phyloP scores from a whole-genome alignment of 2,888 invertebrate species.

The Drosophila paranaensis region DNA sequence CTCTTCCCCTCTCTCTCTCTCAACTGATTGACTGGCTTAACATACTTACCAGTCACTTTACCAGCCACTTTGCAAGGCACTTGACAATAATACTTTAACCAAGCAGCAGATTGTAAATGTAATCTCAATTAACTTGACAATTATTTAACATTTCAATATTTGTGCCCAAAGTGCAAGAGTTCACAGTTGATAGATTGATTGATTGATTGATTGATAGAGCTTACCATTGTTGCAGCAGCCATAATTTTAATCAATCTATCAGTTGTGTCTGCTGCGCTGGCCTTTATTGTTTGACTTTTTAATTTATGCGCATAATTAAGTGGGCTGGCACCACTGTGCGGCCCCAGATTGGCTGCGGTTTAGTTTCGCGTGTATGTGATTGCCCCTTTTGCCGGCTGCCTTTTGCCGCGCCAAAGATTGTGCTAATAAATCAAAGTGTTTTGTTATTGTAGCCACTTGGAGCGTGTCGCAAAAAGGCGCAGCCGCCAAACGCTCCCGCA shows the following conservation, averaged over 20 bases:
- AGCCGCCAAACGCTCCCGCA: not conserved
- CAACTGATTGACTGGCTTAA: no score
- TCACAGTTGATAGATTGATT: not conserved
- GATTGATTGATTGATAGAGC: not conserved
- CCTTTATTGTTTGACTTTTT: not conserved
- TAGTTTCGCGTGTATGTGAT: slow-evolving; percentile 60
- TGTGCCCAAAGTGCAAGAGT: not conserved
- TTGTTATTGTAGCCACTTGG: slow-evolving; percentile 57
- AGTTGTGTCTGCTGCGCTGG: not conserved
- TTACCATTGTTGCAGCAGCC: not conserved
- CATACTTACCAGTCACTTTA: not conserved
- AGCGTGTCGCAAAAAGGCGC: slow-evolving; percentile 32
- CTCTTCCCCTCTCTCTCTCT: no score
- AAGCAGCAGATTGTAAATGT: not conserved
- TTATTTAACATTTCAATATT: not conserved
- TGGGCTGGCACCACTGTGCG: slow-evolving; percentile 44
- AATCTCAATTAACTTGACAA: not conserved
- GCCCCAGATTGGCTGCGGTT: slow-evolving; percentile 55
- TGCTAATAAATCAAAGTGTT: slow-evolving; percentile 66
- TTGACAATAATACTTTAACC: not conserved
- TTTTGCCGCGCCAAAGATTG: slow-evolving; percentile 56
- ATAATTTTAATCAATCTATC: not conserved
- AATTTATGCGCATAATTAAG: slow-evolving; percentile 5
- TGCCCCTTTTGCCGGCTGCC: slow-evolving; percentile 46
- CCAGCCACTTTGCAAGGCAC: not conserved